Evolutionary conservation across 1,140 invertebrate species (phyloP), one percentile per base, ranked within the genome.

Genomic region (Cyclina sinensis): DNA sequence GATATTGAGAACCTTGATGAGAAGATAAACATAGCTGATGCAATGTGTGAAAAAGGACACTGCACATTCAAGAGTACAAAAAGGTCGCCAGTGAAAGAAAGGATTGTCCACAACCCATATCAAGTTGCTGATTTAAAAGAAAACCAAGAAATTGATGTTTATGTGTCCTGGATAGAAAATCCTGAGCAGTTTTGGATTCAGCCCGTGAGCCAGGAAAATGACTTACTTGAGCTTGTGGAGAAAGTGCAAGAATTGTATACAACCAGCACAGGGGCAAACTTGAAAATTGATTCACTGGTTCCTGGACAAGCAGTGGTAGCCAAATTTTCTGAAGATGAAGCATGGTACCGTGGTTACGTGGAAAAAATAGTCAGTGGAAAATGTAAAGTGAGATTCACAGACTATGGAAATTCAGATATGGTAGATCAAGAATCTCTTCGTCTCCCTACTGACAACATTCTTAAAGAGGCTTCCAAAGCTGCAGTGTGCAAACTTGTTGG

Each of bases 331-430:
- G 96, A 96, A 89, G 98, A 98, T 95, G 94, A 95, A 32, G 96
- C 96, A 70, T 98, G 97, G 97, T 98, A 97, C 92, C 96, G 98
- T 86, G 97, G 97, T 0, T 96, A 97, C 91, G 97, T 98, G 18
- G 95, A 97, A 0, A 97, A 85, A n/a, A 37, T 93, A 0, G 74
- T 85, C 21, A 87, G 62, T 14, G 62, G 62, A 18, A 97, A 97
- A 35, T 97, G 96, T 18, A 97, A 97, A 0, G 97, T 98, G 0
- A 96, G 97, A 32, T 98, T 98, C 92, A 97, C 98, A 7, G 98
- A 99, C 93, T 96, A 96, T 93, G 96, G 96, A 89, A 96, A 96
- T 43, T 80, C 89, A 48, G 94, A 95, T 35, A 68, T 48, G 5
- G 87, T 93, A 7, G 48, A n/a, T 24, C 48, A 54, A 37, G 89